These are phyloP conservation scores for Oryzias sinensis DNA, from an alignment of 2,797 vertebrate genomes.

Conservation along the genomic window DNA sequence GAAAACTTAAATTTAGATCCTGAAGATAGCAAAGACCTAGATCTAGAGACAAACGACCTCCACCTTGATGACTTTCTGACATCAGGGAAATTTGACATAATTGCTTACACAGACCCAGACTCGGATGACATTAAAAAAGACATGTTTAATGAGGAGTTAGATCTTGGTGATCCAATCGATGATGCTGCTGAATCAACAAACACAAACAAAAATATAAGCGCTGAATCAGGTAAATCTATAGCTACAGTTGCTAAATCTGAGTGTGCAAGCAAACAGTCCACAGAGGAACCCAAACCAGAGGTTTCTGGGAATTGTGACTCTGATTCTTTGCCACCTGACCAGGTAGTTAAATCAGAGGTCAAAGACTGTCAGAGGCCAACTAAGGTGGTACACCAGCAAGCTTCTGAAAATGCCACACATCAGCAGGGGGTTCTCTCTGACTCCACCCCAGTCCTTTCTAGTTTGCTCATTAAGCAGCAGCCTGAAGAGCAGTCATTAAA, in stretches of 20 bases:
- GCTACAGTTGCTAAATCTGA: constrained; percentile 74
- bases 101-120: constrained; percentile 97
- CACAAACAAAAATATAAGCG: constrained; percentile 58
- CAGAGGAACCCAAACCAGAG: constrained; percentile 76
- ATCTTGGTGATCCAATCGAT: constrained; percentile 92
- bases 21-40: constrained; percentile 95
- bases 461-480: constrained; percentile 88
- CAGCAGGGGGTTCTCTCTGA: constrained; percentile 81
- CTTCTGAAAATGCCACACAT: constrained; percentile 58
- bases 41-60: constrained; percentile 95
- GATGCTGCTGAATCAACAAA: constrained; percentile 82
- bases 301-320: constrained; percentile 61
- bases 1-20: constrained; percentile 96
- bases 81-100: constrained; percentile 97
- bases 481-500: constrained; percentile 79
- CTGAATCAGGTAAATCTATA: constrained; percentile 61
- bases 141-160: constrained; percentile 95
- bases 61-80: constrained; percentile 95
- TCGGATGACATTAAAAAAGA: constrained; percentile 95
- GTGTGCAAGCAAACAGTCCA: constrained; percentile 67
- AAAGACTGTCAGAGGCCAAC: constrained; percentile 72
- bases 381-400: constrained; percentile 69
- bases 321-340: constrained; percentile 54
- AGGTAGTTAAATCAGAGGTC: constrained; percentile 77
- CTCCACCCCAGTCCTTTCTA: constrained; percentile 89